These are phyloP conservation scores for Hemicordylus capensis DNA, from an alignment of 2,113 vertebrate species.

Conservation along the genomic window DNA sequence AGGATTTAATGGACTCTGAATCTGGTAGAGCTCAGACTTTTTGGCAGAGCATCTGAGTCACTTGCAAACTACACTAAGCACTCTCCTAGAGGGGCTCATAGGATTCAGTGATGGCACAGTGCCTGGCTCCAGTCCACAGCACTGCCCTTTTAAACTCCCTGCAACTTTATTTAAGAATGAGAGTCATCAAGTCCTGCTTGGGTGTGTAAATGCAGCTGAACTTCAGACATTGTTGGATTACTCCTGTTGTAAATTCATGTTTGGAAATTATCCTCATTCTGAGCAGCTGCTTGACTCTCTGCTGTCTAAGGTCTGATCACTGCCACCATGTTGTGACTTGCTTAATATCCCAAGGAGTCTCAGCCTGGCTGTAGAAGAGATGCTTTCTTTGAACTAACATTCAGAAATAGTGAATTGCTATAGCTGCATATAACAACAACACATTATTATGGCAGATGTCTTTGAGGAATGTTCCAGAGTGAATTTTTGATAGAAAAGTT, in stretches of 20 bases:
- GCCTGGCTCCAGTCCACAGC: background rate
- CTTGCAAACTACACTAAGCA: background rate
- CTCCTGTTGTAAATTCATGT: background rate
- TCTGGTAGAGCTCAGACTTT: background rate
- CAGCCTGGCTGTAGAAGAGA: too few species aligned
- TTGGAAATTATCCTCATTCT: background rate
- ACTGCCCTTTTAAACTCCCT: background rate
- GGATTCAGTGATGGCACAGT: too few species aligned
- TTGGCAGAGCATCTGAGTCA: background rate
- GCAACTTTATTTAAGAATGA: background rate
- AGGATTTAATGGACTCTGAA: background rate
- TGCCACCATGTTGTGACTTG: background rate
- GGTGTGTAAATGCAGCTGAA: background rate
- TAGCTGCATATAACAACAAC: too few species aligned
- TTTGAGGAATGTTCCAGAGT: background rate
- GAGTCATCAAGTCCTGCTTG: background rate
- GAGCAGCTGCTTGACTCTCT: background rate
- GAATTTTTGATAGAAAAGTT: background rate
- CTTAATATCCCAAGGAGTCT: too few species aligned
- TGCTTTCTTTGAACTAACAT: too few species aligned
- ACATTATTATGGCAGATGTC: background rate
- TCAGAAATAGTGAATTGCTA: background rate
- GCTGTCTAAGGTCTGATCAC: background rate
- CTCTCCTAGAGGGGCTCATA: background rate
- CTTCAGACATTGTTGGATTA: background rate